Conservation (phyloP, 2,113 vertebrate species). For the Columbina picui region DNA sequence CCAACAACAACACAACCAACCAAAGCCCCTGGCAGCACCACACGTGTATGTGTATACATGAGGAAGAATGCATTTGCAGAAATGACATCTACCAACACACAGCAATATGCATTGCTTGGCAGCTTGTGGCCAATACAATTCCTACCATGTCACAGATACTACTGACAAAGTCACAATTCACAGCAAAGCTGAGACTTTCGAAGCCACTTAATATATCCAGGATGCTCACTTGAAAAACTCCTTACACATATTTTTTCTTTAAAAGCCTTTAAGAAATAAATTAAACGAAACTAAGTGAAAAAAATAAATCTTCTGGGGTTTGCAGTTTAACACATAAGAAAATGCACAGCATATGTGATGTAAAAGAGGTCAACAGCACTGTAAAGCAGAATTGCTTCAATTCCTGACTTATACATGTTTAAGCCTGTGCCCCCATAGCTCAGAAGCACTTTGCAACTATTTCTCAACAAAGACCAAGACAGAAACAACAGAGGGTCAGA, state of each 20-base stretch:
- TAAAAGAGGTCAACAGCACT: not conserved
- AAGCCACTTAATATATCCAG: not conserved
- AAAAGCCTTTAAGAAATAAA: not conserved
- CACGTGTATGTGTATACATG: not conserved
- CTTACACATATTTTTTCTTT: not conserved
- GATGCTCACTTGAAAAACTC: not conserved
- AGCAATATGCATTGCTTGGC: not conserved
- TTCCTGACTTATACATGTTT: not conserved
- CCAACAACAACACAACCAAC: too few relatives aligned
- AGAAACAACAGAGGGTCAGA: not conserved
- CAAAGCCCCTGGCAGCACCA: too few relatives aligned
- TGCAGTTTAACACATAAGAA: not conserved
- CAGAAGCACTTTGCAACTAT: accelerated
- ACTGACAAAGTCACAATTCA: not conserved
- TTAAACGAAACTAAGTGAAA: not conserved
- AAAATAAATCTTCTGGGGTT: not conserved
- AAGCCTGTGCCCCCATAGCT: not conserved
- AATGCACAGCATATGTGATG: not conserved
- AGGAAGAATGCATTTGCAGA: not conserved
- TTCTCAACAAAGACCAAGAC: not conserved
- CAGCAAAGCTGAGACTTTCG: not conserved
- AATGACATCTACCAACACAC: not conserved
- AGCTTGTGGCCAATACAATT: not conserved
- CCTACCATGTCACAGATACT: not conserved
- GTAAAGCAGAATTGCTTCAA: not conserved